phyloP scores from a whole-genome alignment of 1,140 invertebrate species.

The Ceratoteleas bidentatus region DNA sequence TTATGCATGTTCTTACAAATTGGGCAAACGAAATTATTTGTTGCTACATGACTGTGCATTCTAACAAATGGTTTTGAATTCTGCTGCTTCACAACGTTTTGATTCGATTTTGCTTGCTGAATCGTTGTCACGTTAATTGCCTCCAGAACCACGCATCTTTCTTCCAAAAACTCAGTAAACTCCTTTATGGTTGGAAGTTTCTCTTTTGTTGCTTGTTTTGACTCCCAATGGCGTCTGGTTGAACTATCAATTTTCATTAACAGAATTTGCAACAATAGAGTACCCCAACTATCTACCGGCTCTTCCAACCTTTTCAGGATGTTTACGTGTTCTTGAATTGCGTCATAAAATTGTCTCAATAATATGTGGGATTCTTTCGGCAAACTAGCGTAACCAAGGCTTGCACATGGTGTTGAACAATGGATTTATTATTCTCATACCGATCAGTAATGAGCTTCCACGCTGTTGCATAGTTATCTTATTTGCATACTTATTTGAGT shows the following conservation, averaged over 20 bases:
- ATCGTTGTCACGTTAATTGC: constrained; percentile 2
- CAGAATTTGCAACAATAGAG: background rate
- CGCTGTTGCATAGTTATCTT: too few species aligned
- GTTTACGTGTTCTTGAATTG: constrained; percentile 2
- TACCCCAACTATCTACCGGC: background rate
- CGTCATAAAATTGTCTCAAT: background rate
- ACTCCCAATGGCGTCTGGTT: constrained; percentile 3
- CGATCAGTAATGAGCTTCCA: too few species aligned
- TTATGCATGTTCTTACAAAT: constrained; percentile 10
- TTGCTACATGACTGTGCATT: background rate
- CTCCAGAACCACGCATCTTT: constrained; percentile 3
- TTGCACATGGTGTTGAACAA: constrained; percentile 12
- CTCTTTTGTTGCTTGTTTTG: background rate
- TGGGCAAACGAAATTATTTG: background rate
- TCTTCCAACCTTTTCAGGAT: background rate
- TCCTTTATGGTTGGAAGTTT: constrained; percentile 1
- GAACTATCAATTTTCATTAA: background rate
- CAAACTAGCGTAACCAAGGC: background rate
- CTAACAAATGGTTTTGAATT: background rate
- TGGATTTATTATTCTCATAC: background rate
- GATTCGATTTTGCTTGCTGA: background rate
- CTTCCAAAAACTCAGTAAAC: background rate
- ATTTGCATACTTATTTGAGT: too few species aligned
- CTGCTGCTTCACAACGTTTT: background rate
- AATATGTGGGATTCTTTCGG: background rate